These are phyloP conservation scores for Dioctria linearis DNA, from an alignment of 2,888 invertebrate species.

Conservation along the genomic window DNA sequence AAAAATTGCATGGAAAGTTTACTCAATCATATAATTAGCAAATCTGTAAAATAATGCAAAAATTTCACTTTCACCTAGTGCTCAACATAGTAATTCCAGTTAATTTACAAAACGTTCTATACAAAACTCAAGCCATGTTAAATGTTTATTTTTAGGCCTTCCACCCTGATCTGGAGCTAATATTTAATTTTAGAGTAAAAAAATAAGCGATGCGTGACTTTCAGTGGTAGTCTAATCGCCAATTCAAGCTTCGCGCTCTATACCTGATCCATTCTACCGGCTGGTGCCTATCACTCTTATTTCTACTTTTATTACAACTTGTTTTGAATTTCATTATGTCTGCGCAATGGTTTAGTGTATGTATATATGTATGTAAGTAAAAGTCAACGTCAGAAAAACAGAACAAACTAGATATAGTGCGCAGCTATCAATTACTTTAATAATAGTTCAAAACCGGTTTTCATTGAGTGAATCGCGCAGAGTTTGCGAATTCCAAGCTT, in stretches of 20 bases:
- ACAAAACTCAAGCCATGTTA: neutral
- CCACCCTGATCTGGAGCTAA: constrained; percentile 13
- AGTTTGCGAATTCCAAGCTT: constrained; percentile 27
- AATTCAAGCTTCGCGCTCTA: neutral
- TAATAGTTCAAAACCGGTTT: constrained; percentile 21
- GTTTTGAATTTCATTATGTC: constrained; percentile 19
- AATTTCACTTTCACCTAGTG: constrained; percentile 31
- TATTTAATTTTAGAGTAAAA: constrained; percentile 17
- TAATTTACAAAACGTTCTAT: constrained; percentile 3
- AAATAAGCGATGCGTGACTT: constrained; percentile 28
- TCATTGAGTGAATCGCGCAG: constrained; percentile 41
- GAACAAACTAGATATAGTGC: constrained; percentile 12
- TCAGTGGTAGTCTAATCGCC: neutral
- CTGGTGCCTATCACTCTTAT: neutral
- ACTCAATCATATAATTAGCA: neutral
- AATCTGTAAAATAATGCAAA: neutral
- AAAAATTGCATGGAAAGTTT: neutral
- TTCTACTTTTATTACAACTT: neutral
- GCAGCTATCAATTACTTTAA: neutral
- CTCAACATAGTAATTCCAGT: constrained; percentile 16
- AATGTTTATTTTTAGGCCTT: constrained; percentile 14
- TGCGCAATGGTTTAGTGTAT: neutral
- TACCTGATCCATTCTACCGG: neutral
- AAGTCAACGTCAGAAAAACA: constrained; percentile 20
- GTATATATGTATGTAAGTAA: constrained; percentile 9